A percentile compares a stretch with the other conserved stretches of the same genome.
phyloP scores from a whole-genome alignment of 2,797 vertebrate genomes.

The Arremon brunneinucha region DNA sequence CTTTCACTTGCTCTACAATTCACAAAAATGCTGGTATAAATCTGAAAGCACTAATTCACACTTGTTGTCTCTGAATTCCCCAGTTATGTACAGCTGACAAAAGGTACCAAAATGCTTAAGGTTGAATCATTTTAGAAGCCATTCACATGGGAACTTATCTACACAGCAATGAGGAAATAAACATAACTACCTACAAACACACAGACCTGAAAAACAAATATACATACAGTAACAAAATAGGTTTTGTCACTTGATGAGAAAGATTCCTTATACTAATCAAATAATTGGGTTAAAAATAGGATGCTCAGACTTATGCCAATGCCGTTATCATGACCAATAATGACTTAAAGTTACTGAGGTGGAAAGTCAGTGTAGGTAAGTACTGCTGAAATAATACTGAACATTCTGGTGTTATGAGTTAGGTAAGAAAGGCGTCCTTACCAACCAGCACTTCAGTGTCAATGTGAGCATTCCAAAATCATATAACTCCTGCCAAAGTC shows the following conservation, averaged over 20 bases:
- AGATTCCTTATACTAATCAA: background rate
- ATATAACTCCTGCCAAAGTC: background rate
- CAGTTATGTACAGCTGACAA: background rate
- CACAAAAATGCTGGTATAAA: background rate
- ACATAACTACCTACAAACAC: background rate
- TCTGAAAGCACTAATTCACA: background rate
- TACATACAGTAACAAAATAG: fast-evolving
- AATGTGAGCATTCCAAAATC: background rate
- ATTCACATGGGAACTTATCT: background rate
- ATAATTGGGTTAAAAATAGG: background rate
- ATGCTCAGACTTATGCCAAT: background rate
- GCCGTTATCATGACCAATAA: background rate
- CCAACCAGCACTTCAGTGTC: background rate
- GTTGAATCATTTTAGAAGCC: background rate
- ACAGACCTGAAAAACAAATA: background rate
- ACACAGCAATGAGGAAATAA: background rate
- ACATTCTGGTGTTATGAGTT: background rate
- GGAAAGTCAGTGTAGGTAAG: background rate
- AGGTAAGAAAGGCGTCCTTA: background rate
- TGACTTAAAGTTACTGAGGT: background rate
- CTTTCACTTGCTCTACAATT: background rate
- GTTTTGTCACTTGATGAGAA: background rate
- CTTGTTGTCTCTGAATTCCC: background rate
- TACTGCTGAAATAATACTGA: background rate
- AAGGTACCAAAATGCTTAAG: background rate